Conservation (phyloP, 2,888 invertebrate genomes). For the Leptinotarsa peninsularis region DNA sequence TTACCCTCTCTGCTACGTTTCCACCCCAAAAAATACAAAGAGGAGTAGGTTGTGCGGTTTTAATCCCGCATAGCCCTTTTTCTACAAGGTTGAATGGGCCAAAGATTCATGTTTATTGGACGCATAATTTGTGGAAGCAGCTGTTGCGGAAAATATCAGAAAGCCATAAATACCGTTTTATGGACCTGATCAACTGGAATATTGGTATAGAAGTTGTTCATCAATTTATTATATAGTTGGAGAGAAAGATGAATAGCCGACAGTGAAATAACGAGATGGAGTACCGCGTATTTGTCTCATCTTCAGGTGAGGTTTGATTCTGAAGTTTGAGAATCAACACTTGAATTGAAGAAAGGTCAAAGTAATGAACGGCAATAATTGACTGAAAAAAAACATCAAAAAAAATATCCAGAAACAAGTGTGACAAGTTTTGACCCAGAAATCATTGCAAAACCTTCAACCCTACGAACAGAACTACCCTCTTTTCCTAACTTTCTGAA, state of each 20-base stretch:
- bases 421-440: too few species aligned
- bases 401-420: too few species aligned
- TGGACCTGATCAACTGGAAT: slow-evolving; percentile 29
- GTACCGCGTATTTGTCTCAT: too few species aligned
- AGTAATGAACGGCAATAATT: too few species aligned
- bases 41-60: slow-evolving; percentile 15
- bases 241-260: background rate
- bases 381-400: too few species aligned
- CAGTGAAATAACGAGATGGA: background rate
- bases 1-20: slow-evolving; percentile 18
- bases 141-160: slow-evolving; percentile 39
- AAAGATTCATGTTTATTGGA: slow-evolving; percentile 33
- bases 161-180: slow-evolving; percentile 35
- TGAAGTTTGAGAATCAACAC: too few species aligned
- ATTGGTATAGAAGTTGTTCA: slow-evolving; percentile 21
- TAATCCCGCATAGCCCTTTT: slow-evolving; percentile 19
- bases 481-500: too few species aligned
- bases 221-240: background rate
- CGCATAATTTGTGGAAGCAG: slow-evolving; percentile 31
- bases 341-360: too few species aligned
- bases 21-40: slow-evolving; percentile 21
- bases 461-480: too few species aligned
- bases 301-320: background rate
- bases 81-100: slow-evolving; percentile 30
- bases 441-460: too few species aligned